Evolutionary conservation across 2,113 vertebrate genomes (phyloP).

Genomic region (Lethenteron reissneri): DNA sequence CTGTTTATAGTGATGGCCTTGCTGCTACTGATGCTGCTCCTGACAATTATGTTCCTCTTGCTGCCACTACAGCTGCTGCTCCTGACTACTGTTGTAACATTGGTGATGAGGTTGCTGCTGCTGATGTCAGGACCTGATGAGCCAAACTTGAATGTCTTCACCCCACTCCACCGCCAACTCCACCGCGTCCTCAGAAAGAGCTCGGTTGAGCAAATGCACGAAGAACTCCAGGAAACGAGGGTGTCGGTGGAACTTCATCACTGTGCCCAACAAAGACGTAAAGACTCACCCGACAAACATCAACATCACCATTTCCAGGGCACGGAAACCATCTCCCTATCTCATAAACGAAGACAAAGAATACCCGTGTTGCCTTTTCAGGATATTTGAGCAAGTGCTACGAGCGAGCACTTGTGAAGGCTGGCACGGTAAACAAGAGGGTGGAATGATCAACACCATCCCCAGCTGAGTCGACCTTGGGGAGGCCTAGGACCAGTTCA

Average conservation of each 20-base stretch:
- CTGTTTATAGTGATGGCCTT: no score
- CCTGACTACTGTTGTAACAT: no score
- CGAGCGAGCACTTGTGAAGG: neutral
- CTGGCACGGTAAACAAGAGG: no score
- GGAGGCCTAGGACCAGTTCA: no score
- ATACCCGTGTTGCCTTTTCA: no score
- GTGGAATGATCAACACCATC: no score
- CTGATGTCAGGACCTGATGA: slow-evolving; percentile 30
- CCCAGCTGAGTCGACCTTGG: no score
- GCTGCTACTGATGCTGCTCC: no score
- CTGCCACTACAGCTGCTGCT: no score
- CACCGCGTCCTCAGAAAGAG: slow-evolving; percentile 38
- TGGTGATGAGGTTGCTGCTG: no score
- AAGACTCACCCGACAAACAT: slow-evolving; percentile 7
- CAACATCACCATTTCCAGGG: slow-evolving; percentile 6
- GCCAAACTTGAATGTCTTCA: slow-evolving; percentile 18
- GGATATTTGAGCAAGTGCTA: neutral
- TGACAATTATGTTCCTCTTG: no score
- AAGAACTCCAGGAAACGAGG: slow-evolving; percentile 52
- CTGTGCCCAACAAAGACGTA: slow-evolving; percentile 23
- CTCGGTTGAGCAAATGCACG: slow-evolving; percentile 38
- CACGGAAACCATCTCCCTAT: slow-evolving; percentile 9
- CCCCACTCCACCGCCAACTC: slow-evolving; percentile 32
- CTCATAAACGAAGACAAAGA: no score
- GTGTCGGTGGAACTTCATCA: slow-evolving; percentile 43